Base-by-base conservation (phyloP, 1,140 invertebrate species). In the Listronotus bonariensis region DNA sequence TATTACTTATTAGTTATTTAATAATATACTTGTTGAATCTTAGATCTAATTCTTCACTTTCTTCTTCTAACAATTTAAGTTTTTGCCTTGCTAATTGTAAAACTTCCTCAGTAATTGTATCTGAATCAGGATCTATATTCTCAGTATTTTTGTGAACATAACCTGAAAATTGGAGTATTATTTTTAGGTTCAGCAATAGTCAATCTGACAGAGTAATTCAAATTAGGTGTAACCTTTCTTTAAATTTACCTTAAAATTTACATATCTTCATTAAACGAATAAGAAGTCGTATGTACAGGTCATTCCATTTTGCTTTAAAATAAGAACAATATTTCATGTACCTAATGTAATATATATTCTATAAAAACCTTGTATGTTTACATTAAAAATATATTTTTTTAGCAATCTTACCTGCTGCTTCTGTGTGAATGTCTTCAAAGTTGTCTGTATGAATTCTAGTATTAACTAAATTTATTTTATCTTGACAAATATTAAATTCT, bases 31-130 rank as follows among this genome's bases (percentile, higher is more conserved):
- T 65, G 20, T 65, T 61, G 51, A 65, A 74, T 41, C 65, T 72
- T 45, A 71, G 42, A 65, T 79, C 77, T 11, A 80, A 71, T 36
- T 73, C 74, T 45, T 73, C 73, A 61, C 74, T 76, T 66, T 80
- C 79, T 11, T 70, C 41, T 71, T 79, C 77, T 40, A 80, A 67
- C 45, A 72, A 68, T 55, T 65, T 71, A 42, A 80, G 64, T 66
- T 76, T 71, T 14, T 68, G 55, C 43, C 70, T 69, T 3, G 76
- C 77, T 68, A 79, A 70, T 56, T 71, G 59, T 17, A 79, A 49
- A 40, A 79, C 66, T 51, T 77, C 73, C 49, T 76, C 77, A 6
- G 75, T 76, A 41, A 71, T 59, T 9, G 17, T 36, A 41, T 66
- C 49, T 8, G 65, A 67, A 42, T 53, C 56, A 6, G 41, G 14